These are phyloP conservation scores for Etheostoma spectabile DNA, from an alignment of 2,113 vertebrate species.

Conservation along the genomic window DNA sequence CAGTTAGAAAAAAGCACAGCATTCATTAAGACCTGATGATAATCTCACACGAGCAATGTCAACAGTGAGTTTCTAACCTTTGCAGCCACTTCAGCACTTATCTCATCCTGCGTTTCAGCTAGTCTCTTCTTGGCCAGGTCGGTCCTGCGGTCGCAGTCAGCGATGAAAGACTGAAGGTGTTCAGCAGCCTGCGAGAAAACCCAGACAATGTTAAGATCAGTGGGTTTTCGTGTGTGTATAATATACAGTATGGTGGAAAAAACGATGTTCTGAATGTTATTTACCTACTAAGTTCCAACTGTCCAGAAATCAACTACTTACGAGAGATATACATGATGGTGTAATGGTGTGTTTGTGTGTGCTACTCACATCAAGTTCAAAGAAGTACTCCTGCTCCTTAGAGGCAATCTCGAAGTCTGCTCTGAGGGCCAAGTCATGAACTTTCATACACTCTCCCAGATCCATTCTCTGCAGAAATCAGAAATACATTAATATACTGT, in stretches of 20 bases:
- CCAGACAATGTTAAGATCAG: neutral
- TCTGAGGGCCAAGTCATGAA: slow-evolving; percentile 96
- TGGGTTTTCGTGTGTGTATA: neutral
- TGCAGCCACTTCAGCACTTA: slow-evolving; percentile 98
- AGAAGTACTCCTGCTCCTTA: slow-evolving; percentile 98
- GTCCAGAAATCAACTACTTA: neutral
- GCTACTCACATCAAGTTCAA: slow-evolving; percentile 96
- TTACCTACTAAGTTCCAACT: too few species aligned
- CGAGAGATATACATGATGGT: neutral
- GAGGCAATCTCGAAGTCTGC: slow-evolving; percentile 99
- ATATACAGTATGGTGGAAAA: too few species aligned
- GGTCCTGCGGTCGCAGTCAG: slow-evolving; percentile 96
- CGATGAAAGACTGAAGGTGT: slow-evolving; percentile 98
- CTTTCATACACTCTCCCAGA: slow-evolving; percentile 97
- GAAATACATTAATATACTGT: slow-evolving; percentile 15
- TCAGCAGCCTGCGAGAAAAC: slow-evolving; percentile 89
- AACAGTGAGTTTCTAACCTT: slow-evolving; percentile 84
- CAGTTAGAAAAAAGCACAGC: neutral
- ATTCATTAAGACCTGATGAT: neutral
- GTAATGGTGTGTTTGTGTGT: neutral
- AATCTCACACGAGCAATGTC: neutral
- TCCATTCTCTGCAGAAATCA: slow-evolving; percentile 92
- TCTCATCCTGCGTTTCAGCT: slow-evolving; percentile 98
- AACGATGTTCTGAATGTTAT: too few species aligned
- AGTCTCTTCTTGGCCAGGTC: slow-evolving; percentile 98